phyloP scores from a whole-genome alignment of 2,113 vertebrate genomes.

The Thermophis baileyi region DNA sequence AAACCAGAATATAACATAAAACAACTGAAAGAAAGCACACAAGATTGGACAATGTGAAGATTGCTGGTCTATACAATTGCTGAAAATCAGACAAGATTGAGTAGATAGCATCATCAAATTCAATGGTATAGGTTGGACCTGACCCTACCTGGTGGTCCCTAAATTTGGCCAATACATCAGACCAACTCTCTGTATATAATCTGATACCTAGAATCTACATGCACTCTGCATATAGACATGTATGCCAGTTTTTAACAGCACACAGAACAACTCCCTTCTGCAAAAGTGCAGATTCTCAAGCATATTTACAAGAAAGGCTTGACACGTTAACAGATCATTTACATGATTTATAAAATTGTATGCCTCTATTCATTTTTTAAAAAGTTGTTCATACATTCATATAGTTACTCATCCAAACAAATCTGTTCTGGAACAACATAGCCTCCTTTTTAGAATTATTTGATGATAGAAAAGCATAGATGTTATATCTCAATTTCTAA shows the following conservation, averaged over 20 bases:
- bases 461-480: background rate
- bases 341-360: background rate
- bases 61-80: no score
- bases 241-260: background rate
- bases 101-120: no score
- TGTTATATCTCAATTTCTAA: background rate
- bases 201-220: background rate
- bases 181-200: background rate
- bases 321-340: background rate
- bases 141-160: background rate
- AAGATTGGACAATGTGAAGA: no score
- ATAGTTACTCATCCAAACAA: background rate
- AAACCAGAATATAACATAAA: no score
- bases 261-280: background rate
- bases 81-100: no score
- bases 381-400: background rate
- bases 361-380: background rate
- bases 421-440: background rate
- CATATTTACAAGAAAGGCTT: background rate
- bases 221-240: background rate
- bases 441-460: background rate
- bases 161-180: background rate
- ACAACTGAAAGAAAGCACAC: no score
- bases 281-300: background rate
- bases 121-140: background rate